Conservation (phyloP, 2,113 vertebrate species). For the Heterocephalus glaber region DNA sequence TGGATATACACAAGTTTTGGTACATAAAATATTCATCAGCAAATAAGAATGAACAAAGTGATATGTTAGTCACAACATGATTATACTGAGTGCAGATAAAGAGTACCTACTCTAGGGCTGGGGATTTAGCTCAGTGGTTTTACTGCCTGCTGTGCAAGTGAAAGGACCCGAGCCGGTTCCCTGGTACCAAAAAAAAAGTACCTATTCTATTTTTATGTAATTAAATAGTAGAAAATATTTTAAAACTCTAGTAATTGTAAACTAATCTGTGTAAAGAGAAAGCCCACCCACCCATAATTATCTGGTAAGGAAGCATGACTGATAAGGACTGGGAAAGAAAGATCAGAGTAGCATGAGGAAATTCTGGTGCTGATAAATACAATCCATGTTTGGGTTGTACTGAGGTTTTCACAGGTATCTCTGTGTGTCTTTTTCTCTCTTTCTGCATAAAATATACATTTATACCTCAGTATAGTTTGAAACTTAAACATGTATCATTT, state of each 20-base stretch:
- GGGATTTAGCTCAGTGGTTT: too few species aligned
- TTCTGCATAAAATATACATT: neutral
- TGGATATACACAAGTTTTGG: neutral
- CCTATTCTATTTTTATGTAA: neutral
- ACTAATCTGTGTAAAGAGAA: neutral
- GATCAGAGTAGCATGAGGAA: neutral
- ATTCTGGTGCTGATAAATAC: neutral
- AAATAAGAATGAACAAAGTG: neutral
- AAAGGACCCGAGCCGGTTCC: too few species aligned
- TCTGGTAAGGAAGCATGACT: neutral
- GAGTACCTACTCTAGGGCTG: accelerated
- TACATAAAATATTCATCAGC: neutral
- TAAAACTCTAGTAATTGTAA: conserved; percentile 16
- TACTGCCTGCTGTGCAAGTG: too few species aligned
- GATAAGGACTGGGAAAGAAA: neutral
- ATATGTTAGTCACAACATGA: neutral
- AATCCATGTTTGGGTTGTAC: neutral
- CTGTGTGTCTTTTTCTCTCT: neutral
- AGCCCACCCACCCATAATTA: neutral
- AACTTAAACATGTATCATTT: neutral
- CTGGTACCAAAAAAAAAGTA: too few species aligned
- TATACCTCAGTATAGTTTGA: neutral
- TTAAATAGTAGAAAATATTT: neutral
- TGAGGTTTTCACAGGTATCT: neutral
- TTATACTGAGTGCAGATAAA: neutral